Evolutionary conservation across 1,140 invertebrate species (phyloP).

Genomic region (Nasonia vitripennis): DNA sequence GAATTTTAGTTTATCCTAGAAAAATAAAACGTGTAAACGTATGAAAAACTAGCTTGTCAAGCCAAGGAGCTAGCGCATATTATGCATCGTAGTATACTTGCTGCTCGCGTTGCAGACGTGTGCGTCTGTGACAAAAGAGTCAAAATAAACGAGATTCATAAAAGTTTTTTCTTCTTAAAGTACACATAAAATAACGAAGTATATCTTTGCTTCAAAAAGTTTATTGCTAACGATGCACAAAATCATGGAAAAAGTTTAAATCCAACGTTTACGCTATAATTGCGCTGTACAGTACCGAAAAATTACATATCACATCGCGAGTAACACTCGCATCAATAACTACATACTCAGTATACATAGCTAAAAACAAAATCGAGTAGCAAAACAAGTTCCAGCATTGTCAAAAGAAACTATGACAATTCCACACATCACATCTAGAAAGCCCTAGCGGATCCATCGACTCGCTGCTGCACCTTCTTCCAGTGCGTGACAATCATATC

Average conservation of each 20-base stretch:
- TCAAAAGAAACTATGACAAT: not conserved
- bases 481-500: conserved; percentile 71
- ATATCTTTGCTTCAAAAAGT: not conserved
- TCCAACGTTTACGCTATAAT: not conserved
- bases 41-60: too few species aligned
- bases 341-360: not conserved
- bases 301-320: not conserved
- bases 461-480: not conserved
- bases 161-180: too few species aligned
- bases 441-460: not conserved
- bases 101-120: too few species aligned
- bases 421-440: not conserved
- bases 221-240: not conserved
- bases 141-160: too few species aligned
- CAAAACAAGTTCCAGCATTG: too few species aligned
- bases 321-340: not conserved
- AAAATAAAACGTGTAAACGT: too few species aligned
- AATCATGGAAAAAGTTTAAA: not conserved
- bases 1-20: too few species aligned
- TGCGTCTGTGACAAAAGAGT: too few species aligned
- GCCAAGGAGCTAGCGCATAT: too few species aligned
- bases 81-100: too few species aligned
- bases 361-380: not conserved
- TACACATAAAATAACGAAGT: too few species aligned
- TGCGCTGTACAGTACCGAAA: not conserved